Base-by-base conservation (phyloP, 2,113 vertebrate species). In the Siniperca knerii region DNA sequence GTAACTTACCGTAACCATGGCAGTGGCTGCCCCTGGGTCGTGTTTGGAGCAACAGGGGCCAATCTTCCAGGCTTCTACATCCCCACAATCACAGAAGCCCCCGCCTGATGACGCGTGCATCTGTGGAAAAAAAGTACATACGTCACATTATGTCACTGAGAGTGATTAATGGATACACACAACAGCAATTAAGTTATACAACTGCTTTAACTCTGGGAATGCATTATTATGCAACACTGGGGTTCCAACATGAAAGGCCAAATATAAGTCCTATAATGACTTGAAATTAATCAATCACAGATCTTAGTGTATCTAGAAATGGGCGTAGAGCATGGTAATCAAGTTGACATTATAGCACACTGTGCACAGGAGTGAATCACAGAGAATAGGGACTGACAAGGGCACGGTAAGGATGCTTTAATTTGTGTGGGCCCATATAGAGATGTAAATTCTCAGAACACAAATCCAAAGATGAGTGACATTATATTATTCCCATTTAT, bases 41-140 rank as follows among this genome's bases (percentile, higher is more conserved):
- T 99, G 98, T 93, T 94, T 97, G 84, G 96, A 87, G 95, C 98
- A 99, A 73, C 96, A 96, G 0, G 98, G 98, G 42, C 98, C 98
- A 29, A 97, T 97, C 92, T 99, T 99, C 98, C 98, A 99, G 29
- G 98, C 98, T 83, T 99, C 98, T 60, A 96, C 89, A 81, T 99
- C 98, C 10, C 98, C 98, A 92, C 98, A 99, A 90, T 99, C 98
- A 93, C 98, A 99, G 95, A 99, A 98, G 18, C 98, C 98, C 9
- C 98, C 98, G 78, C 98, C 98, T 81, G 96, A 96, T 78, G 98
- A 99, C 9, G 97, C 97, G 46, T 99, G 97, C 98, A 99, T 99
- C 98, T 99, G 83, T 44, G 2, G 16, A 6, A 48, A 67, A 75
- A 82, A 70, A 70, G 25, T 25, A 79, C 50, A 79, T 23, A 67